A percentile compares a stretch with the other conserved stretches of the same genome.
Conservation (phyloP, 2,888 invertebrate genomes). For the Rhagonycha lutea region DNA sequence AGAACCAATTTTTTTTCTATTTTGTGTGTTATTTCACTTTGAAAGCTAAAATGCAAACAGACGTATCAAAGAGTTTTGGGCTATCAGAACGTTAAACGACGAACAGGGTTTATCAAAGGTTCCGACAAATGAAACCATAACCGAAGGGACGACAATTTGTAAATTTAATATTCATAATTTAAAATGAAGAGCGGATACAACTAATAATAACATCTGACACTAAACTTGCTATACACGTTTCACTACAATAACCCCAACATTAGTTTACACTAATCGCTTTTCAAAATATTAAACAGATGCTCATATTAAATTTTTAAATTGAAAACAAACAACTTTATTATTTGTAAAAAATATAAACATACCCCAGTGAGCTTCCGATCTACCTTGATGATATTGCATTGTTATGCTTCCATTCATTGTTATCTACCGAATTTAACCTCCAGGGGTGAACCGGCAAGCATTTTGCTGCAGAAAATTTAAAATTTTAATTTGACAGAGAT, state of each 20-base stretch:
- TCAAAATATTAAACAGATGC: not conserved
- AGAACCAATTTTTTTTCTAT: not conserved
- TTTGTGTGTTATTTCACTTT: not conserved
- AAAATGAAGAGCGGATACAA: constrained; percentile 19
- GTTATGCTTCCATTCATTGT: not conserved
- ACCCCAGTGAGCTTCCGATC: not conserved
- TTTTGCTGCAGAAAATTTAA: no score
- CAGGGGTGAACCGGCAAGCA: not conserved
- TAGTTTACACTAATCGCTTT: not conserved
- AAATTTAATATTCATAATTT: constrained; percentile 19
- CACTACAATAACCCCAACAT: constrained; percentile 3
- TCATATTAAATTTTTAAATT: not conserved
- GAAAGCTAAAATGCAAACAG: not conserved
- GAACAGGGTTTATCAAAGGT: constrained; percentile 1
- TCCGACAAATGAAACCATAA: constrained; percentile 1
- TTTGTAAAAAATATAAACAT: not conserved
- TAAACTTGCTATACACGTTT: constrained; percentile 9
- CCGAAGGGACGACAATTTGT: constrained; percentile 12
- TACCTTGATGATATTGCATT: not conserved
- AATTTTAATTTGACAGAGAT: no score
- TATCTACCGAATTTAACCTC: not conserved
- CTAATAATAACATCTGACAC: constrained; percentile 20
- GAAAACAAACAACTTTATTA: not conserved
- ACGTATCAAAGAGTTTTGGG: not conserved
- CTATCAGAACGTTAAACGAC: not conserved